phyloP scores from a whole-genome alignment of 2,797 vertebrate species.

The Heterohyrax brucei region DNA sequence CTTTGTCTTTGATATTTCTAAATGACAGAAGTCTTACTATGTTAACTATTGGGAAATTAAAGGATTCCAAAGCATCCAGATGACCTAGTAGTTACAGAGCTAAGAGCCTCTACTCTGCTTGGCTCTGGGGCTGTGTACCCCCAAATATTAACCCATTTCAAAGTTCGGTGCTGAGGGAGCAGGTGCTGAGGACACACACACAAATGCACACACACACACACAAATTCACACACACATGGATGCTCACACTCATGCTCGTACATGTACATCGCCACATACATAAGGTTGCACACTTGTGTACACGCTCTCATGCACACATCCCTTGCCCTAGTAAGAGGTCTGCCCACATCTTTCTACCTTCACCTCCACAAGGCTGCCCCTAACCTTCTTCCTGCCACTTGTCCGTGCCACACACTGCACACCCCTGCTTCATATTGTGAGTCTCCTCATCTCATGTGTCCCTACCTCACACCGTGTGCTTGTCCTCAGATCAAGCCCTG shows the following conservation, averaged over 20 bases:
- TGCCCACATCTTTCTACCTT: neutral
- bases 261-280: neutral
- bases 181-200: neutral
- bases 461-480: no score
- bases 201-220: neutral
- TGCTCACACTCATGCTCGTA: neutral
- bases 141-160: neutral
- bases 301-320: neutral
- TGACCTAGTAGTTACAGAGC: rapidly evolving
- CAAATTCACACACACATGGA: rapidly evolving
- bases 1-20: neutral
- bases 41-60: neutral
- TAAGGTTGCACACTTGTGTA: neutral
- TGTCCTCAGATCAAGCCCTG: no score
- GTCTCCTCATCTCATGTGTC: no score
- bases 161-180: no score
- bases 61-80: neutral
- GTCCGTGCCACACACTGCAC: neutral
- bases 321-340: no score
- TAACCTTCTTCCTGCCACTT: rapidly evolving
- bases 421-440: no score
- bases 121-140: neutral
- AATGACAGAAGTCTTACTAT: neutral
- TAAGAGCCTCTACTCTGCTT: neutral
- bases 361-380: neutral